Evolutionary conservation across 2,113 vertebrate genomes (phyloP).

Genomic region (Phasianus colchicus): DNA sequence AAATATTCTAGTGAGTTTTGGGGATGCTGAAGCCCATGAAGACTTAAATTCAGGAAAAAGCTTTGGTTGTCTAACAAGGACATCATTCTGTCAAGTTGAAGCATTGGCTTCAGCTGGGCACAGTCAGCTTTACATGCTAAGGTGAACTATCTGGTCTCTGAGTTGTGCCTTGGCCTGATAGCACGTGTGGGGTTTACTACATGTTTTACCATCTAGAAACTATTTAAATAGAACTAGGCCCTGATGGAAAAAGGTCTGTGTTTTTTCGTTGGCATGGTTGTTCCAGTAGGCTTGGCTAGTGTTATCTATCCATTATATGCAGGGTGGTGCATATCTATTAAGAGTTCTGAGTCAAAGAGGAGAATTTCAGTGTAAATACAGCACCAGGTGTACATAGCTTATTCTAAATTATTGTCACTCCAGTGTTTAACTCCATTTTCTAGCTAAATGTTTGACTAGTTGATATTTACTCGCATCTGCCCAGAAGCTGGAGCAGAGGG

Average conservation of each 20-base stretch:
- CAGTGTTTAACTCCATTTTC: neutral
- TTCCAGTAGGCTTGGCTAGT: neutral
- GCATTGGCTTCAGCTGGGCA: neutral
- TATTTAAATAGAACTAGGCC: neutral
- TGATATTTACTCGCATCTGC: neutral
- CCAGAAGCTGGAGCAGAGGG: neutral
- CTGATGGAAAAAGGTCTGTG: neutral
- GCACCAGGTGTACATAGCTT: neutral
- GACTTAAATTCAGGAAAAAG: neutral
- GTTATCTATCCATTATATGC: neutral
- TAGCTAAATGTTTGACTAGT: neutral
- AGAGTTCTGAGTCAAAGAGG: neutral
- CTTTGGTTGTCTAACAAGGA: neutral
- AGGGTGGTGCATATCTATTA: fast-evolving
- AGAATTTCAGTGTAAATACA: neutral
- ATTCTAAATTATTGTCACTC: neutral
- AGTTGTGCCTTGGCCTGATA: neutral
- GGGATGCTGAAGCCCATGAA: neutral
- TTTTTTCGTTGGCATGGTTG: fast-evolving
- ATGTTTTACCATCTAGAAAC: neutral
- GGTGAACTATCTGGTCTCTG: neutral
- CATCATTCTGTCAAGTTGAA: neutral
- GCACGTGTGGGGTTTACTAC: fast-evolving
- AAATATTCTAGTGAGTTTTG: neutral
- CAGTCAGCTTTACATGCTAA: fast-evolving